These are phyloP conservation scores for Eupeodes luniger DNA, from an alignment of 2,888 invertebrate species.

Conservation along the genomic window DNA sequence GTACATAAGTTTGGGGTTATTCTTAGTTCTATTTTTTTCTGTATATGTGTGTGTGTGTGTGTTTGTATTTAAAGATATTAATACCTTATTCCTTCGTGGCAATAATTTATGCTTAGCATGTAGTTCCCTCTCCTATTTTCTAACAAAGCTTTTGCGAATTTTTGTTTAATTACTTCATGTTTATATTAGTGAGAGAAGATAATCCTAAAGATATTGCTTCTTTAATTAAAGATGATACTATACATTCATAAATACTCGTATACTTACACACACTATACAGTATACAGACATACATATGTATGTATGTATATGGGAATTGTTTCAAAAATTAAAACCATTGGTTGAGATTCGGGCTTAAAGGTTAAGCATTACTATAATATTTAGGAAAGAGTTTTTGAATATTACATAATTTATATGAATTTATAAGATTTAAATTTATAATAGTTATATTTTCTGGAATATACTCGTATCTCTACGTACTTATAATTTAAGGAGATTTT, in stretches of 20 bases:
- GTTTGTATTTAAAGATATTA: conserved; percentile 11
- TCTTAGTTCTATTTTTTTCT: not conserved
- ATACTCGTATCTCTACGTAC: not conserved
- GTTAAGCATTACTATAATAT: conserved; percentile 1
- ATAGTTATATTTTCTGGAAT: not conserved
- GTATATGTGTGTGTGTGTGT: not conserved
- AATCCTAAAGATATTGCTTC: conserved; percentile 35
- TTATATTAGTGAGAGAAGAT: conserved; percentile 3
- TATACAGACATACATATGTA: too few relatives aligned
- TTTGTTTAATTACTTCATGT: conserved; percentile 41
- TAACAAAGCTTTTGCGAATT: conserved; percentile 35
- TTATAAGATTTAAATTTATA: conserved; percentile 3
- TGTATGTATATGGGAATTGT: not conserved
- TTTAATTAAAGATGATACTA: conserved; percentile 32
- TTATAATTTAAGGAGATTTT: too few relatives aligned
- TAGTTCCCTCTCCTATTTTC: not conserved
- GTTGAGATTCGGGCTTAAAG: not conserved
- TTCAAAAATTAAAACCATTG: not conserved
- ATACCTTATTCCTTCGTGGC: conserved; percentile 23
- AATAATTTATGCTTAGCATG: conserved; percentile 38
- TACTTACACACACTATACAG: too few relatives aligned
- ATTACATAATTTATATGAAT: not conserved
- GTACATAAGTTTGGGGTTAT: not conserved
- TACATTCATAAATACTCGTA: too few relatives aligned
- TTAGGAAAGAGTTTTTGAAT: not conserved